Evolutionary conservation across 2,888 invertebrate species (phyloP).

Genomic region (Eristalinus aeneus): DNA sequence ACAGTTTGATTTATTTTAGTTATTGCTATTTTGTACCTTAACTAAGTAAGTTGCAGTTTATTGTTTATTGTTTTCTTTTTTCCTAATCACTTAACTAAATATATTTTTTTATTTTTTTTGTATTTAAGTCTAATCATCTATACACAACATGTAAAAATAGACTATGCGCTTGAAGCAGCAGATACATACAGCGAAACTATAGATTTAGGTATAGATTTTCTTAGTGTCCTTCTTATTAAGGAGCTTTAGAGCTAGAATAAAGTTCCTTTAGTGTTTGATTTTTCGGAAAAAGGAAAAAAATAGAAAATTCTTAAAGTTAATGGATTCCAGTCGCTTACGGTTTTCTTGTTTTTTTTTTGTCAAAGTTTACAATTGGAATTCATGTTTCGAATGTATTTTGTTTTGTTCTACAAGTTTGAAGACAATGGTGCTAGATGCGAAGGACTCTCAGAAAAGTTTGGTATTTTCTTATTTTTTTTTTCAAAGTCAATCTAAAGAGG

Average conservation of each 20-base stretch:
- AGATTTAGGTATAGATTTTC: not conserved
- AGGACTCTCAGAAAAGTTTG: not conserved
- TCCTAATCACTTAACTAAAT: no score
- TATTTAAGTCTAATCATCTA: slow-evolving; percentile 11
- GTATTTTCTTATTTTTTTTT: not conserved
- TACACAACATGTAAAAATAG: slow-evolving; percentile 68
- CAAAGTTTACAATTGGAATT: not conserved
- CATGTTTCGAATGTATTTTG: not conserved
- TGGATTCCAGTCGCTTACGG: slow-evolving; percentile 46
- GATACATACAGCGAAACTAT: slow-evolving; percentile 37
- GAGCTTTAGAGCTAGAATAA: not conserved
- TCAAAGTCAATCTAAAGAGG: no score
- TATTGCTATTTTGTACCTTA: slow-evolving; percentile 62
- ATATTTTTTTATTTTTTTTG: not conserved
- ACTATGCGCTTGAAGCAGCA: slow-evolving; percentile 34
- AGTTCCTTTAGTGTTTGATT: not conserved
- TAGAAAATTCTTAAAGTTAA: slow-evolving; percentile 16
- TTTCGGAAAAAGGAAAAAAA: not conserved
- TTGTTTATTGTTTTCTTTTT: slow-evolving; percentile 14
- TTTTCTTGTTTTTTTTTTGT: not conserved
- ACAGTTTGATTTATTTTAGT: not conserved
- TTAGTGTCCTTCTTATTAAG: not conserved
- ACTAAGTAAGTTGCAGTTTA: slow-evolving; percentile 30
- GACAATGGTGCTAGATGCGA: not conserved
- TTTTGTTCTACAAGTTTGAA: not conserved